phyloP scores from a whole-genome alignment of 2,888 invertebrate species.

The Metopia argyrocephala region DNA sequence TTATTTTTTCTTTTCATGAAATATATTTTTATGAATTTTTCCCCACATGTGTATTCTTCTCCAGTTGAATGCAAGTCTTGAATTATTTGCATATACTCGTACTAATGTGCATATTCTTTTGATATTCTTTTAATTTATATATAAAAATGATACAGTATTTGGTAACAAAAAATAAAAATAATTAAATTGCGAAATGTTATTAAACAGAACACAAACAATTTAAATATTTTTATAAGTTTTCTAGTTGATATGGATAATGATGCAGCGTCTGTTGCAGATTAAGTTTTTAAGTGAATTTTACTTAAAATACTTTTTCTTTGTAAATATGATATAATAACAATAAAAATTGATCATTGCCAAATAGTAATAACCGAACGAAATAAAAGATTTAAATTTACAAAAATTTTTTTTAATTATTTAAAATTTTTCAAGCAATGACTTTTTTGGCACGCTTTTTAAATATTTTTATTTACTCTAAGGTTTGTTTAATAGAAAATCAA shows the following conservation, averaged over 20 bases:
- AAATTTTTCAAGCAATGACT: too few species aligned
- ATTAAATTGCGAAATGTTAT: conserved; percentile 52
- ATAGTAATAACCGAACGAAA: background rate
- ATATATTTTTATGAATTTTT: background rate
- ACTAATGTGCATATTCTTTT: too few species aligned
- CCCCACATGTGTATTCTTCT: background rate
- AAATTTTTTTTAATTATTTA: too few species aligned
- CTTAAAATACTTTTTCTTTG: conserved; percentile 39
- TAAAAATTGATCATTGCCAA: conserved; percentile 39
- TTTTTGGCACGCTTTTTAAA: too few species aligned
- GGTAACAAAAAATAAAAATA: conserved; percentile 15
- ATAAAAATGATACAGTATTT: conserved; percentile 30
- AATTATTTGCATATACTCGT: background rate
- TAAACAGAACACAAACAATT: conserved; percentile 55
- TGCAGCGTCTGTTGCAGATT: conserved; percentile 37
- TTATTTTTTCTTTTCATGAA: background rate
- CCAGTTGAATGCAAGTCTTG: conserved; percentile 36
- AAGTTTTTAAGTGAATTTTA: conserved; percentile 46
- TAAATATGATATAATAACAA: conserved; percentile 46
- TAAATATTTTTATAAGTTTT: conserved; percentile 35
- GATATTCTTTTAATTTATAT: background rate
- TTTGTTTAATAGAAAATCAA: too few species aligned
- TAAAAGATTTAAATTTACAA: too few species aligned
- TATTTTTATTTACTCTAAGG: too few species aligned
- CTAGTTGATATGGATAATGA: background rate